Evolutionary conservation across 2,113 vertebrate species (phyloP).

Genomic region (Deroptyus accipitrinus): DNA sequence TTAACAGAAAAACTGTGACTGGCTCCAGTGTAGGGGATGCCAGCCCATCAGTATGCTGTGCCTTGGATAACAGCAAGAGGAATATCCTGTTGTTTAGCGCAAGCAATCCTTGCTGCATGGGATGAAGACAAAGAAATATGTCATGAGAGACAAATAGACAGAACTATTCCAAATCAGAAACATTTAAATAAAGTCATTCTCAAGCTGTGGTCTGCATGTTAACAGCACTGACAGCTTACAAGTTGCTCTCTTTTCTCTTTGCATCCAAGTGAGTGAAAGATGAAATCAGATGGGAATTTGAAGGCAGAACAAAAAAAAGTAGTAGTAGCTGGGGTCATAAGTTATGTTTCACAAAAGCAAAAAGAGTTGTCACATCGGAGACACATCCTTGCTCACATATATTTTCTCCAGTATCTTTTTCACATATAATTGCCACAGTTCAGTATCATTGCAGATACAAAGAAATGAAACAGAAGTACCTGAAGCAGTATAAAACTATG

Average conservation of each 20-base stretch:
- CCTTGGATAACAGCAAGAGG: not conserved
- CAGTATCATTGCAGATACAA: not conserved
- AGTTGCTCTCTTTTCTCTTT: not conserved
- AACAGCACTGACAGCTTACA: not conserved
- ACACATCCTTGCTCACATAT: not conserved
- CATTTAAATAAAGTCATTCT: not conserved
- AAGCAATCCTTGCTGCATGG: not conserved
- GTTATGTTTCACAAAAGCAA: not conserved
- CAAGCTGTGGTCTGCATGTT: not conserved
- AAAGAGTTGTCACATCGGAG: not conserved
- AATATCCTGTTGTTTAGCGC: not conserved
- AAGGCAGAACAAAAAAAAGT: not conserved
- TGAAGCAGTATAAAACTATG: not conserved
- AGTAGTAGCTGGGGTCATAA: not conserved
- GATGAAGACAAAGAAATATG: not conserved
- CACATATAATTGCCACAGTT: not conserved
- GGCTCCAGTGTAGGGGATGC: not conserved
- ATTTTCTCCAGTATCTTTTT: not conserved
- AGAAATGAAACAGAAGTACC: not conserved
- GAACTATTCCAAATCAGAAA: not conserved
- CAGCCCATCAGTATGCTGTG: not conserved
- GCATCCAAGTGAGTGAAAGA: not conserved
- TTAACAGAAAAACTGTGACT: not conserved
- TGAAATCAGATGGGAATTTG: not conserved
- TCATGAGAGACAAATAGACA: not conserved